Base-by-base conservation (phyloP, 2,113 vertebrate species). In the Mirounga angustirostris region DNA sequence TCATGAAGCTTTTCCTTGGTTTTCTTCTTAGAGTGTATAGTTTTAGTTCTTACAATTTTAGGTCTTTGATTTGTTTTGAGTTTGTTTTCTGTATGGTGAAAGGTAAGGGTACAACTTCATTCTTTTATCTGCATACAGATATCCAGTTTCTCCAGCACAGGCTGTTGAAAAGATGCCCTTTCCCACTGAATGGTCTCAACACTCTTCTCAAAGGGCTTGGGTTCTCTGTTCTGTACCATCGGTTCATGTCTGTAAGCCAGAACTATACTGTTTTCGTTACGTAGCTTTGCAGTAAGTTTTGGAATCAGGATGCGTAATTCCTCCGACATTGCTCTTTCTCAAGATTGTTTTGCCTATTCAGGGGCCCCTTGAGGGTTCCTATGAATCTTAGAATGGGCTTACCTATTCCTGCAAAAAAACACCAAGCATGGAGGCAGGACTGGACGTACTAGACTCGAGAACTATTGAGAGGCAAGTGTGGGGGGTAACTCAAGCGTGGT, bases 361-460 rank as follows among this genome's bases (percentile, higher is more conserved):
- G 76, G 46, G 46, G 24, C 9, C 46, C 8, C 46, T 33, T 33
- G 16, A 30, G 76, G 28, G 16, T 18, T 50, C 14, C 14, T 30
- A 50, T 4, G 43, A 78, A 30, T 30, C 28, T 78, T 50, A 78
- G 74, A 46, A 52, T 11, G 46, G 76, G 46, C 46, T 52, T 79
- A 52, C 46, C 46, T 79, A 19, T 52, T 19, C 46, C 46, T 79
- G 28, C 46, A 33, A 33, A 40, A 73, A n/a, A 30, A 16, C 71
- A 24, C 71, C 67, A 19, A 18, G 65, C 88, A 19, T 10, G 4
- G 11, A 21, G 26, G 65, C 11, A n/a, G 40, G n/a, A 26, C 4
- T 14, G 9, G n/a, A 30, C 14, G 22, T 0, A 0, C 28, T 1
- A 13, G 28, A 26, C 4, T 52, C 22, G 46, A 63, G 36, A 56